Evolutionary conservation across 2,888 invertebrate species (phyloP).

Genomic region (Aphrophora alni): DNA sequence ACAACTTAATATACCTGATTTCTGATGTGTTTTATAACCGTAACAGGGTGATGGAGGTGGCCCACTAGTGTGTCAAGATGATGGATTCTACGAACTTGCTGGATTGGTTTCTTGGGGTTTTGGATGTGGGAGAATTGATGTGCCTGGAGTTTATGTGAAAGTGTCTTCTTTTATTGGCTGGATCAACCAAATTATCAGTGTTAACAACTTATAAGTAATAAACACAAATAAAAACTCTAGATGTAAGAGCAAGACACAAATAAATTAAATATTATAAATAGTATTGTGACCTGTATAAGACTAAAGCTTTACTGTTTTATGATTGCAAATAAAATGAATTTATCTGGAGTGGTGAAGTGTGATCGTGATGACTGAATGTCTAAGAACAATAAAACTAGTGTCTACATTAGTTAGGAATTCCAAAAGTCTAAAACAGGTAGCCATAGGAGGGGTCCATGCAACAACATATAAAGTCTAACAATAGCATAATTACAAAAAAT

Average conservation of each 20-base stretch:
- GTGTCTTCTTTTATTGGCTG: slow-evolving; percentile 95
- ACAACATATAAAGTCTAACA: too few species aligned
- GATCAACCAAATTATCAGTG: slow-evolving; percentile 97
- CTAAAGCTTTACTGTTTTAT: neutral
- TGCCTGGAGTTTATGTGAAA: slow-evolving; percentile 97
- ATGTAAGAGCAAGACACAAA: neutral
- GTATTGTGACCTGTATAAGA: neutral
- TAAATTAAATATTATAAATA: neutral
- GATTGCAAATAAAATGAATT: neutral
- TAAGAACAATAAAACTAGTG: neutral
- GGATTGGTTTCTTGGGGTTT: slow-evolving; percentile 96
- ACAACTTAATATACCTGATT: too few species aligned
- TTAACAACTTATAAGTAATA: slow-evolving; percentile 68
- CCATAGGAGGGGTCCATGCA: too few species aligned
- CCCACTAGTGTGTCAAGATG: slow-evolving; percentile 90
- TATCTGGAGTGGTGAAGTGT: neutral
- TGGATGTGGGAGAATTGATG: slow-evolving; percentile 90
- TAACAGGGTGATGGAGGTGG: slow-evolving; percentile 93
- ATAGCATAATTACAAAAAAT: too few species aligned
- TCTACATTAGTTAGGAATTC: neutral
- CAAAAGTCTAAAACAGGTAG: too few species aligned
- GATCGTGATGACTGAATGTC: neutral
- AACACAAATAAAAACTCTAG: neutral
- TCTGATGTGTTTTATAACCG: slow-evolving; percentile 57
- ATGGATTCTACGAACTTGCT: slow-evolving; percentile 90